A percentile compares a stretch with the other conserved stretches of the same genome.
Conservation (phyloP, 1,140 invertebrate genomes). For the Penaeus vannamei region DNA sequence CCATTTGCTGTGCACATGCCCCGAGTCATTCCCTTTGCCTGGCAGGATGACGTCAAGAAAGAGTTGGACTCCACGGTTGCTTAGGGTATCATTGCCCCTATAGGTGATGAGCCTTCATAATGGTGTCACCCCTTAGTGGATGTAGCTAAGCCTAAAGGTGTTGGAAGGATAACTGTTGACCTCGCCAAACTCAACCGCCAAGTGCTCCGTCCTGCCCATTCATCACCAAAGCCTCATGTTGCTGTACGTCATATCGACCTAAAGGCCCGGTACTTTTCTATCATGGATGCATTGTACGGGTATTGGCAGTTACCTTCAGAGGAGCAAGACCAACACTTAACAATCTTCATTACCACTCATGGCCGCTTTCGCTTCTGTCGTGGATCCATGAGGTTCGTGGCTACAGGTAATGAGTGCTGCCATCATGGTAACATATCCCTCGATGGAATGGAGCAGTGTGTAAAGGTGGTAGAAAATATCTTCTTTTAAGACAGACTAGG, state of each 20-base stretch:
- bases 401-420: background rate
- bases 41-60: background rate
- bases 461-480: background rate
- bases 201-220: background rate
- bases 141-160: background rate
- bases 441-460: background rate
- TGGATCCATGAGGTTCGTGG: background rate
- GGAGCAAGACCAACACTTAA: background rate
- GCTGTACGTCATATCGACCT: background rate
- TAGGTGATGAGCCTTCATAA: background rate
- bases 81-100: background rate
- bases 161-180: background rate
- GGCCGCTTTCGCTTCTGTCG: background rate
- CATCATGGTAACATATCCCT: background rate
- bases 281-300: background rate
- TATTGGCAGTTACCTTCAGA: background rate
- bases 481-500: too few relatives aligned
- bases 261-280: background rate
- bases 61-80: too few relatives aligned
- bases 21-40: background rate
- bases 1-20: background rate
- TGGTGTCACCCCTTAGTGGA: background rate
- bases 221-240: background rate
- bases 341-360: background rate
- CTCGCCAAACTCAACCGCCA: constrained; percentile 9